A percentile compares a stretch with the other conserved stretches of the same genome.
Conservation (phyloP, 2,797 vertebrate species). For the Syndactyla subalaris region DNA sequence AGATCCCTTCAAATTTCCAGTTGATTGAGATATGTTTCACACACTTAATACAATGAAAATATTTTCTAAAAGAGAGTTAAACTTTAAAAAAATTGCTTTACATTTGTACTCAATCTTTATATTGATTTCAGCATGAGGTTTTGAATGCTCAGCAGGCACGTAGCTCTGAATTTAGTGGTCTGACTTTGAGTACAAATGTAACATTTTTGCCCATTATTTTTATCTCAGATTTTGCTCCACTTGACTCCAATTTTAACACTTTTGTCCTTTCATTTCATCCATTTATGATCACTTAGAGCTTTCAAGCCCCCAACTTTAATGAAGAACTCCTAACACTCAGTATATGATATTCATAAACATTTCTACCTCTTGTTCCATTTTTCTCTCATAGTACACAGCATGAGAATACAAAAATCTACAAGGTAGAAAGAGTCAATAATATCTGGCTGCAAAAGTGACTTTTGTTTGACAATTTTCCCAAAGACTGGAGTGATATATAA, state of each 20-base stretch:
- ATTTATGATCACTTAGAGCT: background rate
- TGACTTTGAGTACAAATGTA: background rate
- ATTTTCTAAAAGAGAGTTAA: background rate
- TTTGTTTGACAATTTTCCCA: slow-evolving; percentile 62
- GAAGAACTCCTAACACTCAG: background rate
- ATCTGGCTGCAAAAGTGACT: slow-evolving; percentile 20
- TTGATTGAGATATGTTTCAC: background rate
- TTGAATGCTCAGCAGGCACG: background rate
- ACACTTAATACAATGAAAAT: background rate
- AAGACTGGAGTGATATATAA: slow-evolving; percentile 52
- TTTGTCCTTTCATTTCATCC: background rate
- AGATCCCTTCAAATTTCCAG: background rate
- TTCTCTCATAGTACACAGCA: background rate
- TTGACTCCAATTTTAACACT: background rate
- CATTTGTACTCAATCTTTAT: background rate
- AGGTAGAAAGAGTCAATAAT: slow-evolving; percentile 46
- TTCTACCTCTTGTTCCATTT: slow-evolving; percentile 20
- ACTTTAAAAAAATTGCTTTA: background rate
- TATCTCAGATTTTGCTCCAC: background rate
- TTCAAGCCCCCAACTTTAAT: slow-evolving; percentile 1
- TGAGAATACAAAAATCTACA: background rate
- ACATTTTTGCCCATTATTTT: slow-evolving; percentile 20
- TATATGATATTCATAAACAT: background rate
- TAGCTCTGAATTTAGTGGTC: background rate
- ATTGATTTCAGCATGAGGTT: background rate